Evolutionary conservation across 2,888 invertebrate species (phyloP), one percentile per base, ranked within the genome.

Genomic region (Halictus ligatus): DNA sequence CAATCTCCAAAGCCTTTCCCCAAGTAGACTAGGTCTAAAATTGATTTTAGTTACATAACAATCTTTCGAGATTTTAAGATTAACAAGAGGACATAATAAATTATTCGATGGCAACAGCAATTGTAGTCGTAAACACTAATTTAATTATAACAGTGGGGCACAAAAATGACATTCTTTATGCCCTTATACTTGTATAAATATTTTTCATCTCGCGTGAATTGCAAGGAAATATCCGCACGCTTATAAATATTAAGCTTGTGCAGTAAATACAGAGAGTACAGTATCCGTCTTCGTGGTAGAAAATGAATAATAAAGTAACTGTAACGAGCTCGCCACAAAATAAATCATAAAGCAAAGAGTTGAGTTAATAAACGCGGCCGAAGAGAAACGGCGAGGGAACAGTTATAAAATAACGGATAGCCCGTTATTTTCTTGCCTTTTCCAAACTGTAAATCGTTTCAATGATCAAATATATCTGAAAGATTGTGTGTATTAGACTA

Each of bases 401-500:
- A 15, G 64, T 64, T 64, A 64, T 64, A 64, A 64, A 64, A 64
- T 29, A 64, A 29, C 64, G 15, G 64, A 29, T 15, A 64, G 64
- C 29, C 15, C 29, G 29, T 64, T 64, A 64, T 64, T 64, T 64
- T 64, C 64, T 64, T 15, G 64, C 25, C 64, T 7, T 64, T 64
- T 64, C 7, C 7, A 29, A 64, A 64, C 64, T 64, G 25, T 64
- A 64, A 64, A 64, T 64, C 64, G 29, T 15, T 15, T 64, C 7
- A 64, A 64, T 64, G 64, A 15, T 64, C 64, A 64, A 64, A 64
- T 64, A 64, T 29, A 64, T 64, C 29, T n/a, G 64, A 29, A 29
- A 6, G 25, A 29, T 7, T 64, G 60, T 25, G 60, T 60, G 25
- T 25, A 25, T 60, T 60, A 25, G 15, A 64, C 15, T 64, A 64